Percentiles rank a stretch among this genome's conserved stretches.
Evolutionary conservation across 2,888 invertebrate species (phyloP).

Genomic region (Zygaena filipendulae): DNA sequence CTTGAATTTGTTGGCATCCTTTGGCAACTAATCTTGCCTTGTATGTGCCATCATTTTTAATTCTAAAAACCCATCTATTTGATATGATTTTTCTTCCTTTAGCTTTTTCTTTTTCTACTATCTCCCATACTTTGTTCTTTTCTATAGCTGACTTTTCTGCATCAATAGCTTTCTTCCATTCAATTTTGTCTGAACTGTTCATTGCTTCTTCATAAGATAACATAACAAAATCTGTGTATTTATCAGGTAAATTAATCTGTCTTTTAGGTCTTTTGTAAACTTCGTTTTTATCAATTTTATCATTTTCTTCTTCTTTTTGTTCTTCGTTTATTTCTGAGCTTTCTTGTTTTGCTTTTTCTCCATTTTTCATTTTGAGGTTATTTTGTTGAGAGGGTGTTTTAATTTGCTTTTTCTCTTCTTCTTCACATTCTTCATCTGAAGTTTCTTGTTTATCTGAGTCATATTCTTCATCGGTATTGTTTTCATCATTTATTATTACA

Average conservation of each 20-base stretch:
- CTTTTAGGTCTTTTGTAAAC: not conserved
- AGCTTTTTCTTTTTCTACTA: not conserved
- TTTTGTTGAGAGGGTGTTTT: too few relatives aligned
- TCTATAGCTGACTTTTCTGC: not conserved
- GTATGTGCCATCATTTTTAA: conserved; percentile 2
- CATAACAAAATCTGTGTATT: not conserved
- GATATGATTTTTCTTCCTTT: not conserved
- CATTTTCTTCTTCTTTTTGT: too few relatives aligned
- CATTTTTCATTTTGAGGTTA: too few relatives aligned
- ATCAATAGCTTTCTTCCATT: not conserved
- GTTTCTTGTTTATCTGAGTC: not conserved
- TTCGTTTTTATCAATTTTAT: too few relatives aligned
- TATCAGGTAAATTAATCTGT: not conserved
- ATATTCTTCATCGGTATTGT: not conserved
- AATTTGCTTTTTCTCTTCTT: not conserved
- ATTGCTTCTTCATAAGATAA: not conserved
- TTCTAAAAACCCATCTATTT: conserved; percentile 3
- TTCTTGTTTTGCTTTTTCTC: too few relatives aligned
- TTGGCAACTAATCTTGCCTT: conserved; percentile 3
- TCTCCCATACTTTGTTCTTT: not conserved
- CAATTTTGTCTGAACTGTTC: not conserved
- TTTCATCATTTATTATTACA: not conserved
- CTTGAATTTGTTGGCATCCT: conserved; percentile 6
- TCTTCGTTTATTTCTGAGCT: too few relatives aligned
- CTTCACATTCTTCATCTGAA: not conserved